Evolutionary conservation across 1,140 invertebrate species (phyloP).

Genomic region (Paraescarpia echinospica): DNA sequence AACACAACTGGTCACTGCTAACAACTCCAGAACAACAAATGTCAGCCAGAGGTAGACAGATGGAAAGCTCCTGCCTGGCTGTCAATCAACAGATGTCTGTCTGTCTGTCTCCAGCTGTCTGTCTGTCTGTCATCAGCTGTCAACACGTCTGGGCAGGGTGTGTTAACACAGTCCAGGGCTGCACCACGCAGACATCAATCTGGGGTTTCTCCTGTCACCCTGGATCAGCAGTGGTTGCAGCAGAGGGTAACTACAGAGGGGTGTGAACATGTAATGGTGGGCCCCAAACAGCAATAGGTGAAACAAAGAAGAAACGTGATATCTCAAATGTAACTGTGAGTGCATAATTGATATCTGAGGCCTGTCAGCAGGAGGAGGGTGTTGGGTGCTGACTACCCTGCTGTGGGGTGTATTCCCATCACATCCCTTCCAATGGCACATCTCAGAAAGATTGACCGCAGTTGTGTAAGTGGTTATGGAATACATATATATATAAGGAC

Average conservation of each 20-base stretch:
- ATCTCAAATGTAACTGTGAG: not conserved
- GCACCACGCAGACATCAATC: not conserved
- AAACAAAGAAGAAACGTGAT: not conserved
- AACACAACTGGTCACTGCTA: not conserved
- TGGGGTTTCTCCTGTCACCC: not conserved
- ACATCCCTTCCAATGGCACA: not conserved
- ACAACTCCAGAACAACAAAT: not conserved
- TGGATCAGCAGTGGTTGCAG: not conserved
- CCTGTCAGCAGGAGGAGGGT: too few relatives aligned
- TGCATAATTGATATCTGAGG: not conserved
- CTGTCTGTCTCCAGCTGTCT: not conserved
- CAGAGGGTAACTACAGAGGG: not conserved
- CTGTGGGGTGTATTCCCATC: not conserved
- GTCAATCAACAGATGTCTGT: not conserved
- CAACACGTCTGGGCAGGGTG: constrained; percentile 1
- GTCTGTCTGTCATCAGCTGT: not conserved
- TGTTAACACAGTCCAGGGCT: not conserved
- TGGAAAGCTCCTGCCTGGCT: not conserved
- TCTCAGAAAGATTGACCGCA: too few relatives aligned
- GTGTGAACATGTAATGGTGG: not conserved
- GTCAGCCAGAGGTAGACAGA: not conserved
- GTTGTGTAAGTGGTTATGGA: too few relatives aligned
- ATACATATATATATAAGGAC: not conserved
- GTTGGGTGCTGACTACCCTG: not conserved
- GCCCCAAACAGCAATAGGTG: not conserved